Conservation (phyloP, 2,113 vertebrate species). For the Mustela nigripes region DNA sequence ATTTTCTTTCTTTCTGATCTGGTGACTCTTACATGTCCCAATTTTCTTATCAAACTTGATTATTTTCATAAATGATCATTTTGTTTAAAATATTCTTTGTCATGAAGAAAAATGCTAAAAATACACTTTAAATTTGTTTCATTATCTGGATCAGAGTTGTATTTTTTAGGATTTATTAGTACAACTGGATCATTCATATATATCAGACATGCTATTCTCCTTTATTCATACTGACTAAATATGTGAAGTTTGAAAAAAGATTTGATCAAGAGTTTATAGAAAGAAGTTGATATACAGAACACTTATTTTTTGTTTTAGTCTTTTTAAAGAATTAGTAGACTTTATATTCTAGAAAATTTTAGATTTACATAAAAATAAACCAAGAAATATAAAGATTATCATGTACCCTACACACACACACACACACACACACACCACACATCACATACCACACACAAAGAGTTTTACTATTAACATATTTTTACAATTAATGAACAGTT, state of each 20-base stretch:
- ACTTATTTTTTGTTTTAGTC: background rate
- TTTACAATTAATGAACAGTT: background rate
- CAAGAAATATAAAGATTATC: background rate
- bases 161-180: slow-evolving; percentile 63
- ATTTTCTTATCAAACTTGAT: background rate
- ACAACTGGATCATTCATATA: slow-evolving; percentile 65
- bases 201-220: slow-evolving; percentile 47
- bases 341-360: background rate
- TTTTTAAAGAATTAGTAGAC: background rate
- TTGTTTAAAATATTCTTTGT: slow-evolving; percentile 29
- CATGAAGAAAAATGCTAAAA: background rate
- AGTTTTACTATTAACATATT: background rate
- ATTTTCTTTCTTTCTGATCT: background rate
- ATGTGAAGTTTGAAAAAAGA: background rate
- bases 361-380: background rate
- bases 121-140: slow-evolving; percentile 55
- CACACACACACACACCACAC: background rate
- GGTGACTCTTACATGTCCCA: background rate
- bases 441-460: background rate
- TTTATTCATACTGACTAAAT: background rate
- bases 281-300: background rate
- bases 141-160: slow-evolving; percentile 51
- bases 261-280: background rate
- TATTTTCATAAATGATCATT: background rate
- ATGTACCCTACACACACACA: background rate